Evolutionary conservation across 1,140 invertebrate genomes (phyloP), one percentile per base, ranked within the genome.

Genomic region (Euschistus heros): DNA sequence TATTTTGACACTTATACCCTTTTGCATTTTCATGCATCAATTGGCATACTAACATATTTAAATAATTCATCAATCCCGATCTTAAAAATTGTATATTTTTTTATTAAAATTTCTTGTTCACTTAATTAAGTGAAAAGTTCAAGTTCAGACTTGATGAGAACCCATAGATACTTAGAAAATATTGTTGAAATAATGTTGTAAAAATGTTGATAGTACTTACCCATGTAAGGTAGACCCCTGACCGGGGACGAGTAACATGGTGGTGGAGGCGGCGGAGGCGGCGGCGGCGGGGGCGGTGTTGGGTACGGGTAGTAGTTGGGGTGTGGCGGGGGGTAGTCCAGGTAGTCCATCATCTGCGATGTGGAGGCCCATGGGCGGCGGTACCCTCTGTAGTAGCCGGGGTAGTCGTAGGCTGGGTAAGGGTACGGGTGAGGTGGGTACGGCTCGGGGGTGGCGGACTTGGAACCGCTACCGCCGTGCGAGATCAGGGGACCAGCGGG

Each of bases 401-500:
- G 73, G 70, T 67, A 68, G 68, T 59, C 20, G 71, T 67, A 30
- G 72, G 70, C 55, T 70, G 64, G 62, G 65, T 54, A 71, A 71
- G n/a, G 74, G 71, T 64, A 73, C 72, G 22, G 74, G 72, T 66
- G 77, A 69, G 76, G 76, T 13, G 78, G 76, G 27, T 80, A 78
- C 22, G 79, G 78, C 22, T 80, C 77, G 20, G 80, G 78, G 22
- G 78, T 67, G 15, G 71, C 68, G 17, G 75, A 70, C 44, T 74
- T 74, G 33, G 33, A 37, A 13, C 33, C 33, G 33, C 8, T 37
- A 2, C 33, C 33, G 33, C 10, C 80, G 76, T 85, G 82, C 68
- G 83, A 84, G 76, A 91, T 91, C 76, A 90, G 80, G 71, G 89
- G 89, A 69, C 88, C 89, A 72, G 89, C 89, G 72, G 89, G 88